These are phyloP conservation scores for Dysidea cf. avara DNA, from an alignment of 37 sponge, comb jelly and placozoan species.

Conservation along the genomic window DNA sequence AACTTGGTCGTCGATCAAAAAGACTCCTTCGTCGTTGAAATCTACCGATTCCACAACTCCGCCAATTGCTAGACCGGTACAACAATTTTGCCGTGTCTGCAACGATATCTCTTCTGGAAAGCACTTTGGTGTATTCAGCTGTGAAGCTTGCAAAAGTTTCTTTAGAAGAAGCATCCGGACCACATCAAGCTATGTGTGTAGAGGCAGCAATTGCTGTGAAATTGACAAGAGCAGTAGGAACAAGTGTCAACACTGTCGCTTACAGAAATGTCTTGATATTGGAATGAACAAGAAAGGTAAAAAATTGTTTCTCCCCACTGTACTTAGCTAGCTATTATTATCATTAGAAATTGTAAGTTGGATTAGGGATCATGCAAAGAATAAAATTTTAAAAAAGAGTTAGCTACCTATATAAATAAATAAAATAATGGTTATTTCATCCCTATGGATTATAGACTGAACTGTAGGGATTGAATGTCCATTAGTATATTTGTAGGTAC, in stretches of 20 bases:
- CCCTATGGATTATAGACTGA: no score
- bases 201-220: slow-evolving; percentile 15
- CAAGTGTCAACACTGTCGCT: slow-evolving; percentile 41
- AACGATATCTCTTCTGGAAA: slow-evolving; percentile 32
- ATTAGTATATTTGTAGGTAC: no score
- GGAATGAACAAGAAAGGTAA: slow-evolving; percentile 50
- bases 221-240: slow-evolving; percentile 32
- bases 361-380: no score
- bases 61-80: neutral
- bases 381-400: no score
- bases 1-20: no score
- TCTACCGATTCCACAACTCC: neutral
- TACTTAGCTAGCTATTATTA: no score
- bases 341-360: no score
- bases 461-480: no score
- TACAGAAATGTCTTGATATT: slow-evolving; percentile 24
- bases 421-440: no score
- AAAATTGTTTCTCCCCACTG: no score
- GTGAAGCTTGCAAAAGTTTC: slow-evolving; percentile 51
- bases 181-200: slow-evolving; percentile 15
- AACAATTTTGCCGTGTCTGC: slow-evolving; percentile 36
- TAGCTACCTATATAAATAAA: no score
- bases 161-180: slow-evolving; percentile 32
- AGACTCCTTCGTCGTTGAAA: no score
- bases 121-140: slow-evolving; percentile 43